Conservation (phyloP, 2,113 vertebrate genomes). For the Dunckerocampus dactyliophorus region DNA sequence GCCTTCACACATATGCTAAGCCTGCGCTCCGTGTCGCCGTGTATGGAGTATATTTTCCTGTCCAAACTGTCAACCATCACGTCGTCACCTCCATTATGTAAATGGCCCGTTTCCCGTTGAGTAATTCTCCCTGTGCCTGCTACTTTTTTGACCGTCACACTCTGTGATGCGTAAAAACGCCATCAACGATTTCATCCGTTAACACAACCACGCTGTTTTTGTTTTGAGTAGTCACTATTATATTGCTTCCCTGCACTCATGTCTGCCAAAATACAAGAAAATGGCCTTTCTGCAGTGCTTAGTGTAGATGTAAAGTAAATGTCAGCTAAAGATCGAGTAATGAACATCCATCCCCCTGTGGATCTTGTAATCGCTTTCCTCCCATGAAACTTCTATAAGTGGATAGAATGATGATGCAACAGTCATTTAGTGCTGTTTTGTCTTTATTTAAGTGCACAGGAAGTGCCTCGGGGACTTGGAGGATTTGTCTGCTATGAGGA, state of each 20-base stretch:
- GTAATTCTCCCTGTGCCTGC: slow-evolving; percentile 14
- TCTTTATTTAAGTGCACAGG: slow-evolving; percentile 38
- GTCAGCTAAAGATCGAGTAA: slow-evolving; percentile 53
- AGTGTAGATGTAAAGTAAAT: slow-evolving; percentile 39
- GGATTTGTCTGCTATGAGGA: slow-evolving; percentile 32
- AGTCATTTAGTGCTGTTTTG: slow-evolving; percentile 34
- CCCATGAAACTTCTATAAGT: no score
- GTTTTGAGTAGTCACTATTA: slow-evolving; percentile 21
- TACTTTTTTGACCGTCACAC: slow-evolving; percentile 9
- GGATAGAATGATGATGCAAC: slow-evolving; percentile 27
- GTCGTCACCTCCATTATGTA: slow-evolving; percentile 5
- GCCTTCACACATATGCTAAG: slow-evolving; percentile 11
- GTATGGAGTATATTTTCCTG: not conserved
- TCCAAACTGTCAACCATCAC: not conserved
- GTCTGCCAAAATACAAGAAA: slow-evolving; percentile 43
- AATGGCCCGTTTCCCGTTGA: slow-evolving; percentile 24
- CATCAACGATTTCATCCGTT: not conserved
- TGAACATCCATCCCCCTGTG: not conserved
- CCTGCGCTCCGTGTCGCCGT: no score
- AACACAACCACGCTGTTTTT: slow-evolving; percentile 6
- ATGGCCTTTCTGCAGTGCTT: slow-evolving; percentile 46
- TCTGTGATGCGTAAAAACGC: slow-evolving; percentile 15
- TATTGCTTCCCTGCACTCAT: slow-evolving; percentile 12
- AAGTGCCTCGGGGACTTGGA: slow-evolving; percentile 28
- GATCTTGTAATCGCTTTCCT: no score